Percentiles rank a stretch among this genome's conserved stretches.
These are phyloP conservation scores for Lycocorax pyrrhopterus DNA, from an alignment of 2,113 vertebrate species.

Conservation along the genomic window DNA sequence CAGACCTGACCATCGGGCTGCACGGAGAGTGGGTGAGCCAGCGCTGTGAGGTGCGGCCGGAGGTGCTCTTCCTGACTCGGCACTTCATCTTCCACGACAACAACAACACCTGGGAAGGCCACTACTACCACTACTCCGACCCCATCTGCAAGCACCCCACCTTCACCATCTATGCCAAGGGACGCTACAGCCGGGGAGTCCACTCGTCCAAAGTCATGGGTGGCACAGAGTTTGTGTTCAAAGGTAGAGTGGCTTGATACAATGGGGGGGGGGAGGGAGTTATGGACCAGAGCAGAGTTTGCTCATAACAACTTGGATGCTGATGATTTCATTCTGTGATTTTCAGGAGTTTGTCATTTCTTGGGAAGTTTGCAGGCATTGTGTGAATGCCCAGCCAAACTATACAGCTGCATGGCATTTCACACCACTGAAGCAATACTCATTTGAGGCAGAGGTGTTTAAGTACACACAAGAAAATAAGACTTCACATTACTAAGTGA, in stretches of 20 bases:
- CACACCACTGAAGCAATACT: not conserved
- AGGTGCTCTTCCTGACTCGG: conserved; percentile 94
- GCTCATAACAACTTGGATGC: accelerated
- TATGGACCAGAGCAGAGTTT: not conserved
- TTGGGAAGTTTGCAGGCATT: not conserved
- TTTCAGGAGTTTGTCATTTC: not conserved
- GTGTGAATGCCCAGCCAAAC: not conserved
- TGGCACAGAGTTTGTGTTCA: conserved; percentile 92
- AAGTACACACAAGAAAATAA: not conserved
- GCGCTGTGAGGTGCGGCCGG: conserved; percentile 92
- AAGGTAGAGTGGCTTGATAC: conserved; percentile 75
- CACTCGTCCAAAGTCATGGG: conserved; percentile 88
- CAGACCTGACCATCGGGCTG: conserved; percentile 84
- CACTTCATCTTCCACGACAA: conserved; percentile 95
- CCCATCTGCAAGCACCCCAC: conserved; percentile 94
- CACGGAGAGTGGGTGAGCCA: conserved; percentile 96
- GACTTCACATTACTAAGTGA: not conserved
- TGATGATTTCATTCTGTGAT: not conserved
- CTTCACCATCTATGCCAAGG: conserved; percentile 93
- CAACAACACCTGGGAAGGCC: conserved; percentile 95
- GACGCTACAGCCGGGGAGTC: conserved; percentile 88
- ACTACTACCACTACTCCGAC: conserved; percentile 96
- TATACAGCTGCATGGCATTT: not conserved
- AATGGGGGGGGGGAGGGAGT: accelerated
- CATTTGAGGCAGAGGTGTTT: not conserved